Base-by-base conservation (phyloP, 2,888 invertebrate species). In the Malacosoma neustria region DNA sequence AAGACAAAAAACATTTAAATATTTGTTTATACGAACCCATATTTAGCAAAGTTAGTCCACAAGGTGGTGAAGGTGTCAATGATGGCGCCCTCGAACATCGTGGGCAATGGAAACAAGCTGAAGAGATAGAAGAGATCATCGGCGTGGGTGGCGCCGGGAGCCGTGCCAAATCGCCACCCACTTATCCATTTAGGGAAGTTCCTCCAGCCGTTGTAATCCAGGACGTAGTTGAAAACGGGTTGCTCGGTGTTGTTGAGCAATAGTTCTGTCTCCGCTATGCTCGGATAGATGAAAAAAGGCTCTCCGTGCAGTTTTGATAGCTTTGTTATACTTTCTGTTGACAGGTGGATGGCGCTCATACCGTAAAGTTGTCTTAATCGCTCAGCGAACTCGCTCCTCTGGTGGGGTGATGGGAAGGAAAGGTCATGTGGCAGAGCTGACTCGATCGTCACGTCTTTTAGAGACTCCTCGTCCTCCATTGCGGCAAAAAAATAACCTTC, bases 281-380 rank as follows among this genome's bases (percentile, higher is more conserved):
- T 35, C 0, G 56, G 54, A 32, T 44, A 51, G 3, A 46, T 48
- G 11, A 57, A 50, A 33, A 49, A 46, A 1, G 46, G 34, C 1
- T 59, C 56, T 1, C 56, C 55, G 11, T 38, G 33, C 30, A 46
- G 45, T 14, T 40, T 43, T 0, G 57, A 76, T 55, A 32, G 63
- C 62, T 56, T 66, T 49, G 39, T 4, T 4, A 35, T 13, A 45
- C 4, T 56, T 29, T 37, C 68, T 62, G 40, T 67, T 57, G 14
- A 72, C 54, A 38, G 61, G 51, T 11, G 67, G 12, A 43, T 37
- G 61, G 52, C 72, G 45, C 45, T 47, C 13, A 82, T 44, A 1
- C 62, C 51, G 51, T 35, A 42, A 41, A 72, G 14, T 43, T 57
- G 37, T 43, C 45, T 35, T n/a, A 36, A 49, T 2, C 42, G 33